Evolutionary conservation across 2,888 invertebrate genomes (phyloP).

Genomic region (Acrobasis repandana): DNA sequence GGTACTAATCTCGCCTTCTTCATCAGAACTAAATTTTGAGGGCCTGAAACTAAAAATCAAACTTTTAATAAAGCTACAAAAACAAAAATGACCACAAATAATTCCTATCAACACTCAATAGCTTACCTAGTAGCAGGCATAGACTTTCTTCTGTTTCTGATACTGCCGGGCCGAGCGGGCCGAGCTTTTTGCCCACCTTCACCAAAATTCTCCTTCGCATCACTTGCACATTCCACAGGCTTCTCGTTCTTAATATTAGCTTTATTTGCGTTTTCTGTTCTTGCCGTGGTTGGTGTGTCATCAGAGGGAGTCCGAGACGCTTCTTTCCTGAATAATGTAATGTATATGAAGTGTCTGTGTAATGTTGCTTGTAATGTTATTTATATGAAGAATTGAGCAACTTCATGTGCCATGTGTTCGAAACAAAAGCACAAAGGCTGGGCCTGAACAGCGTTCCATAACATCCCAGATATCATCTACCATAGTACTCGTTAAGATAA

Average conservation of each 20-base stretch:
- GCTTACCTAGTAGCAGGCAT: constrained; percentile 55
- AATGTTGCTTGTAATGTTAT: no score
- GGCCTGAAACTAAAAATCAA: constrained; percentile 25
- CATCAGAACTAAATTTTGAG: constrained; percentile 54
- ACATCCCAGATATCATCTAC: no score
- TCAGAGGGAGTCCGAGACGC: constrained; percentile 31
- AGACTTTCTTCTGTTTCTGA: constrained; percentile 58
- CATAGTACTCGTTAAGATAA: no score
- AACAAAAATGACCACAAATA: background rate
- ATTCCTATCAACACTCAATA: background rate
- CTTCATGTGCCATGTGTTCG: no score
- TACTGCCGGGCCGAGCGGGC: constrained; percentile 32
- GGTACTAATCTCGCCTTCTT: constrained; percentile 44
- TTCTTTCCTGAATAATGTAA: constrained; percentile 32
- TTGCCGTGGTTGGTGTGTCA: constrained; percentile 32
- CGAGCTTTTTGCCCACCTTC: constrained; percentile 25
- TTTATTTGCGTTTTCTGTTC: constrained; percentile 31
- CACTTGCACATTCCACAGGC: constrained; percentile 29
- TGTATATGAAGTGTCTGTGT: background rate
- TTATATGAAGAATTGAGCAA: no score
- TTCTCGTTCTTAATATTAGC: constrained; percentile 28
- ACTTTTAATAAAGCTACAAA: background rate
- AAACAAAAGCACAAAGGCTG: no score
- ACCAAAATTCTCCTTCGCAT: constrained; percentile 40
- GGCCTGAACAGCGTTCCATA: no score